Conservation (phyloP, 1,140 invertebrate genomes). For the Ridgeia piscesae region DNA sequence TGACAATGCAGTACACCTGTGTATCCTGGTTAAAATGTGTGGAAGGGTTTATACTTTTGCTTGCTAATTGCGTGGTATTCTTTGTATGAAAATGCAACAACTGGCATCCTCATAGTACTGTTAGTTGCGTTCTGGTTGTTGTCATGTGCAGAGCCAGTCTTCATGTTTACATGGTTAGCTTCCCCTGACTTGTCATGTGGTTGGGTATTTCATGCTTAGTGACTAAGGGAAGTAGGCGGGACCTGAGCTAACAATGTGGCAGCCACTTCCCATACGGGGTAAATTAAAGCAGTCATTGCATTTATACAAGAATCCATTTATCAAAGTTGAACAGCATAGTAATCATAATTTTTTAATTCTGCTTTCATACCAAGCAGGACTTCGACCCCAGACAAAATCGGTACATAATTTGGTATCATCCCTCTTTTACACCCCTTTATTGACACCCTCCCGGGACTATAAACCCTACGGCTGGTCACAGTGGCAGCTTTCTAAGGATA, state of each 20-base stretch:
- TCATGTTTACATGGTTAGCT: too few relatives aligned
- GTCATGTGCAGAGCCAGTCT: too few relatives aligned
- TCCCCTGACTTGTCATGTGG: neutral
- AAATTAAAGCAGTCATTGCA: neutral
- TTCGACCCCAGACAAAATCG: neutral
- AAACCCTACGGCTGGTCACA: neutral
- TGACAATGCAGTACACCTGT: neutral
- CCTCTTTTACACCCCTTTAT: neutral
- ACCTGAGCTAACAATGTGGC: neutral
- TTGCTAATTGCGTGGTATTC: neutral
- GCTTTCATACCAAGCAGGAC: neutral
- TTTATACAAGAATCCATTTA: neutral
- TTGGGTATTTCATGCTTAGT: neutral
- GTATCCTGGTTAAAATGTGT: neutral
- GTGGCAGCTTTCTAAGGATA: neutral
- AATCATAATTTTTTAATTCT: neutral
- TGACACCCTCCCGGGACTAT: neutral
- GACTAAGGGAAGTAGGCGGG: neutral
- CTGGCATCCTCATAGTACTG: neutral
- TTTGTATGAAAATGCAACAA: neutral
- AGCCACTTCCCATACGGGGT: neutral
- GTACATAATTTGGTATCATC: neutral
- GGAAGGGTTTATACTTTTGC: neutral
- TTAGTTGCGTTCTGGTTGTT: too few relatives aligned
- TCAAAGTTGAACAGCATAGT: neutral